Evolutionary conservation across 2,113 vertebrate genomes (phyloP).

Genomic region (Caranx melampygus): DNA sequence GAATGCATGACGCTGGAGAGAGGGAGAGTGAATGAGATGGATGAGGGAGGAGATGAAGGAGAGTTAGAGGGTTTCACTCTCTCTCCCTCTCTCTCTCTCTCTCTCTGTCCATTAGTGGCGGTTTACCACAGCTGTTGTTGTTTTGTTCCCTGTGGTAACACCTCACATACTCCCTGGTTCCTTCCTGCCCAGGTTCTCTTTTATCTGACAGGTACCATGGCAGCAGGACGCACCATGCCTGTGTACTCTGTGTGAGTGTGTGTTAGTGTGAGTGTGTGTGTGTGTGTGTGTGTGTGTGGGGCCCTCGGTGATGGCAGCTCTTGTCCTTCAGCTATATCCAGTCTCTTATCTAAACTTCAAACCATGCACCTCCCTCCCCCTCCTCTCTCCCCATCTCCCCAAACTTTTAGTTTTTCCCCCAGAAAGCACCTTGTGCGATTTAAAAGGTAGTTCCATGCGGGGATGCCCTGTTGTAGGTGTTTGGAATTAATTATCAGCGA

Average conservation of each 20-base stretch:
- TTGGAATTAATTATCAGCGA: constrained; percentile 52
- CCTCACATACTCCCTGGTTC: constrained; percentile 62
- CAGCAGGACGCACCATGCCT: constrained; percentile 38
- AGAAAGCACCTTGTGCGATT: constrained; percentile 52
- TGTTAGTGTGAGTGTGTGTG: constrained; percentile 27
- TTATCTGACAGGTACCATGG: constrained; percentile 79
- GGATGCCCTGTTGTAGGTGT: constrained; percentile 56
- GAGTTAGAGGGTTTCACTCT: constrained; percentile 63
- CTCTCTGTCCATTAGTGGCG: constrained; percentile 66
- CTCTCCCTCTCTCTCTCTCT: constrained; percentile 26
- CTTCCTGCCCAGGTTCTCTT: constrained; percentile 76
- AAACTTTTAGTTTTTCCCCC: constrained; percentile 17
- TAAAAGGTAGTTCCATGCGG: constrained; percentile 55
- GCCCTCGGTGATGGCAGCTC: constrained; percentile 57
- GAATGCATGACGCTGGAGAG: constrained; percentile 58
- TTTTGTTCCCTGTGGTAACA: constrained; percentile 73
- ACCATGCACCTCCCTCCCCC: constrained; percentile 25
- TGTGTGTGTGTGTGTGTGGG: constrained; percentile 38
- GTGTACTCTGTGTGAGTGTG: constrained; percentile 38
- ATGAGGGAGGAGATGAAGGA: constrained; percentile 67
- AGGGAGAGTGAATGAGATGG: constrained; percentile 58
- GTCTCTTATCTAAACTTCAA: constrained; percentile 64
- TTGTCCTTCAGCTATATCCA: constrained; percentile 69
- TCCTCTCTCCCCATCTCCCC: neutral
- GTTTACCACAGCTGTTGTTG: constrained; percentile 78